Evolutionary conservation across 2,113 vertebrate species (phyloP), one percentile per base, ranked within the genome.

Genomic region (Eulemur rufifrons): DNA sequence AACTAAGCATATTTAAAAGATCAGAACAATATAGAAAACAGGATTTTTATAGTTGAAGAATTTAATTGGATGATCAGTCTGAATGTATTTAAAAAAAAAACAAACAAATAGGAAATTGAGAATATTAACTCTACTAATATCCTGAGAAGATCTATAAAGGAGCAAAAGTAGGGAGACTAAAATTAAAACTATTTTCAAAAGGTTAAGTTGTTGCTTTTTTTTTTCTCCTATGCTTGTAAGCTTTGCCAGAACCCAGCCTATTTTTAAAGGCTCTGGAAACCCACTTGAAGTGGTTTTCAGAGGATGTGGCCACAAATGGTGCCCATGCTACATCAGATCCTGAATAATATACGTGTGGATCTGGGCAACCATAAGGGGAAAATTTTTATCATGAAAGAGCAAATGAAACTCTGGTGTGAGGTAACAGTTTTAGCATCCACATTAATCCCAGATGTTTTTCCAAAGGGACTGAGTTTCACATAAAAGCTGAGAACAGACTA

Each of bases 371-470:
- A 52, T 17, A 61, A 96, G 54, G 94, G 97, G 87, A 92, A 98
- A 98, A 97, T 90, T 94, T 97, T 84, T 25, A 94, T 97, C 93
- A 14, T 97, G 97, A 96, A 93, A 96, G 71, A 98, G 97, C 91
- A 96, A 98, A 98, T 94, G 54, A 89, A 91, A 95, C 90, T 96
- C 87, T 92, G 95, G n/a, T 93, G 89, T 96, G 98, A 97, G 95
- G 92, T 95, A 97, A 98, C 95, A 54, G 96, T 96, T 98, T 97
- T 97, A 96, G 81, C 96, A 92, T 1, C 0, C 82, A 96, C 96
- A 98, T 98, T 98, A 98, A 89, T 98, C 97, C 97, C 98, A 98
- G 98, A 98, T 99, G 98, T 98, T 98, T 97, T 95, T 97, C 97
- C 97, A 97, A 94, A 96, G 80, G 39, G 76, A 95, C 39, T 81